Evolutionary conservation across 2,113 vertebrate species (phyloP).

Genomic region (Mellivora capensis): DNA sequence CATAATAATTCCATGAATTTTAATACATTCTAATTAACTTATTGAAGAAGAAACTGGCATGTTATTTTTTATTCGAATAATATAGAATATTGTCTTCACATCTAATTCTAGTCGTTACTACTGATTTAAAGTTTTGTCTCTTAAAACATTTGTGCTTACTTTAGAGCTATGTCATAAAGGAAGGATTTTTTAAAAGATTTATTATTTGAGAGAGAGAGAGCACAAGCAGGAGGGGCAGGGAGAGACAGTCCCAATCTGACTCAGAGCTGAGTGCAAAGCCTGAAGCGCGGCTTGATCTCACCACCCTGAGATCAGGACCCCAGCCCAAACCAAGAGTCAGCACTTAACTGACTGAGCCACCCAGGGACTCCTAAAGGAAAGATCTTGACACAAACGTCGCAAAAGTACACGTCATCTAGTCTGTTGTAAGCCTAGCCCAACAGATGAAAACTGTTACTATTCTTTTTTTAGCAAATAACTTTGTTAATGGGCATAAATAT

Average conservation of each 20-base stretch:
- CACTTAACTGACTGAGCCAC: neutral
- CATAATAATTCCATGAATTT: neutral
- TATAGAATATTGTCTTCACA: constrained; percentile 12
- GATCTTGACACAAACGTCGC: neutral
- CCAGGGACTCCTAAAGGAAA: neutral
- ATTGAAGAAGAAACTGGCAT: neutral
- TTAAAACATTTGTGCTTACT: neutral
- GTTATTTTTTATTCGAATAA: constrained; percentile 32
- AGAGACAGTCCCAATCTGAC: neutral
- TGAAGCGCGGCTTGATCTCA: neutral
- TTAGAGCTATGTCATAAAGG: neutral
- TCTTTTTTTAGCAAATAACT: neutral
- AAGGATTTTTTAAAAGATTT: neutral
- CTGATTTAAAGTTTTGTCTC: neutral
- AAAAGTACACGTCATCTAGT: neutral
- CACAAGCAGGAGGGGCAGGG: neutral
- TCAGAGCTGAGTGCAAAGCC: neutral
- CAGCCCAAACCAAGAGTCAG: neutral
- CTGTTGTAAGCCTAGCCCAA: neutral
- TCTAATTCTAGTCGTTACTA: neutral
- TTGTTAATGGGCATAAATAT: neutral
- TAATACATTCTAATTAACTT: neutral
- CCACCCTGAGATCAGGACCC: neutral
- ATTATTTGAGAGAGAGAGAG: neutral
- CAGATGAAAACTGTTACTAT: neutral